Evolutionary conservation across 2,113 vertebrate species (phyloP).

Genomic region (human): GRCh38 chr1:211602501-211603000

Average conservation of each 20-base stretch:
- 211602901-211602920: neutral
- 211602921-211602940: neutral
- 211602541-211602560: neutral
- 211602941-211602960: neutral
- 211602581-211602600: conserved; percentile 65
- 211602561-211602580: conserved; percentile 63
- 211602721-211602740: neutral
- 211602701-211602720: neutral
- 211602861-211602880: neutral
- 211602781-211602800: neutral
- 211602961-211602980: neutral
- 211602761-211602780: fast-evolving
- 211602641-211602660: neutral
- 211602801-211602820: neutral
- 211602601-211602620: conserved; percentile 50
- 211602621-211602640: neutral
- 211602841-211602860: neutral
- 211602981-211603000: neutral
- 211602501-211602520: neutral
- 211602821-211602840: neutral
- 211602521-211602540: conserved; percentile 44
- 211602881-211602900: neutral
- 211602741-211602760: neutral
- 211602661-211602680: neutral
- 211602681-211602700: neutral